Conservation (phyloP, 1,140 invertebrate species). For the Arctopsyche grandis region DNA sequence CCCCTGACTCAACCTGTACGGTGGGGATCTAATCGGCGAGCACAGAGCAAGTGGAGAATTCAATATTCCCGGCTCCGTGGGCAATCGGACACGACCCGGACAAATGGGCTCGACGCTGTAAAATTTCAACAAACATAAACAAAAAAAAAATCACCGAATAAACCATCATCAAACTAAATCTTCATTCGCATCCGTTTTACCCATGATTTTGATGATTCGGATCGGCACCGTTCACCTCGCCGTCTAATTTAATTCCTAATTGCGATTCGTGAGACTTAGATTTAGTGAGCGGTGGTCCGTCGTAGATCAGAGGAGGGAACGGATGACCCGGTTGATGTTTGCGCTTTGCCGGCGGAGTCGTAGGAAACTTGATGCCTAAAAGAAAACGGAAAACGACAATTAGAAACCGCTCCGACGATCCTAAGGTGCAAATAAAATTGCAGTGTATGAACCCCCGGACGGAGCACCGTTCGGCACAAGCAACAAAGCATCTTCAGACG, state of each 20-base stretch:
- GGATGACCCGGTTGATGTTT: constrained; percentile 71
- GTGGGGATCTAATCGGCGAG: constrained; percentile 74
- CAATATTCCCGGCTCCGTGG: constrained; percentile 73
- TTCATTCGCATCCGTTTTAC: not conserved
- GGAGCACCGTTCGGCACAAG: constrained; percentile 59
- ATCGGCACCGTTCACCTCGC: constrained; percentile 50
- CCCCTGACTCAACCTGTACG: constrained; percentile 58
- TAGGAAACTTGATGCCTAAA: constrained; percentile 74
- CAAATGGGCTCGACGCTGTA: not conserved
- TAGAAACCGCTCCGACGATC: constrained; percentile 20
- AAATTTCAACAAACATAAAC: constrained; percentile 10
- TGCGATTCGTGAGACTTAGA: constrained; percentile 94
- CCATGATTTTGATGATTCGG: constrained; percentile 15
- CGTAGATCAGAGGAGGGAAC: constrained; percentile 47
- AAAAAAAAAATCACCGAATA: not conserved
- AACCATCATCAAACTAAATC: not conserved
- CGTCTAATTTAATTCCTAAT: constrained; percentile 73
- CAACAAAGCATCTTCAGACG: constrained; percentile 70
- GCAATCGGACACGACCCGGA: constrained; percentile 68
- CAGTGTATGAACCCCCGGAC: not conserved
- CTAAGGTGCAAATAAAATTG: not conserved
- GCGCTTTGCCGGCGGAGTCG: constrained; percentile 81
- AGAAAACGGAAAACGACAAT: no score
- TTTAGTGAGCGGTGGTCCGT: constrained; percentile 76
- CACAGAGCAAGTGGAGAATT: constrained; percentile 62